Evolutionary conservation across 2,888 invertebrate species (phyloP).

Genomic region (Alentia gelatinosa): DNA sequence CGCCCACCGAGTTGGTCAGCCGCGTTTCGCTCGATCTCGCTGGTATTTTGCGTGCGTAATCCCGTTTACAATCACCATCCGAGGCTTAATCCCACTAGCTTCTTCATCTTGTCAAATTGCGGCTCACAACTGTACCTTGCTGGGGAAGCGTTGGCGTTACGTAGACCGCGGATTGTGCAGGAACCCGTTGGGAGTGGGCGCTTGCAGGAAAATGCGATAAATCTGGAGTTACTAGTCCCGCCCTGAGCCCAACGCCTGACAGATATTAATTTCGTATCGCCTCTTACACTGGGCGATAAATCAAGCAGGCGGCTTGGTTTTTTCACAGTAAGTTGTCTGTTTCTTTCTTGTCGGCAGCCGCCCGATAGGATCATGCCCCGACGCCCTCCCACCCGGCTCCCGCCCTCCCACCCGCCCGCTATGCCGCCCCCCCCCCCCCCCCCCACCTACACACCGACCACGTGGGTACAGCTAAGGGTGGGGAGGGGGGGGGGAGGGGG

Average conservation of each 20-base stretch:
- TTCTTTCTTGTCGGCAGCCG: neutral
- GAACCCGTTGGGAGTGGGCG: neutral
- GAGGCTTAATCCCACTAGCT: no score
- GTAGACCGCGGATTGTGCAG: no score
- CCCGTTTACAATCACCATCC: no score
- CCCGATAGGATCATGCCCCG: neutral
- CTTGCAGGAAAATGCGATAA: constrained; percentile 32
- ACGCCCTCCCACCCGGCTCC: neutral
- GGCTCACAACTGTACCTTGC: no score
- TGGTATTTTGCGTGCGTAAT: no score
- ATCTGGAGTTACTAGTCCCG: constrained; percentile 43
- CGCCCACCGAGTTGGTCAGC: constrained; percentile 30
- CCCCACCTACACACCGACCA: neutral
- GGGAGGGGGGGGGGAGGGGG: neutral
- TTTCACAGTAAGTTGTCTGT: constrained; percentile 33
- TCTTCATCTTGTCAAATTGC: no score
- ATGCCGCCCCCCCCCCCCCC: neutral
- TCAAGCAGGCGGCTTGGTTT: neutral
- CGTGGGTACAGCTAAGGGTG: neutral
- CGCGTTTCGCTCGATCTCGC: no score
- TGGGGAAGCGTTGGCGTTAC: neutral
- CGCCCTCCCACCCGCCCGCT: neutral
- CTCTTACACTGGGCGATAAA: constrained; percentile 19
- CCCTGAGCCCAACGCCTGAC: constrained; percentile 20
- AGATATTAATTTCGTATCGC: constrained; percentile 50